Percentiles rank a stretch among this genome's conserved stretches.
phyloP scores from a whole-genome alignment of 2,113 vertebrate species.

The Theropithecus gelada region DNA sequence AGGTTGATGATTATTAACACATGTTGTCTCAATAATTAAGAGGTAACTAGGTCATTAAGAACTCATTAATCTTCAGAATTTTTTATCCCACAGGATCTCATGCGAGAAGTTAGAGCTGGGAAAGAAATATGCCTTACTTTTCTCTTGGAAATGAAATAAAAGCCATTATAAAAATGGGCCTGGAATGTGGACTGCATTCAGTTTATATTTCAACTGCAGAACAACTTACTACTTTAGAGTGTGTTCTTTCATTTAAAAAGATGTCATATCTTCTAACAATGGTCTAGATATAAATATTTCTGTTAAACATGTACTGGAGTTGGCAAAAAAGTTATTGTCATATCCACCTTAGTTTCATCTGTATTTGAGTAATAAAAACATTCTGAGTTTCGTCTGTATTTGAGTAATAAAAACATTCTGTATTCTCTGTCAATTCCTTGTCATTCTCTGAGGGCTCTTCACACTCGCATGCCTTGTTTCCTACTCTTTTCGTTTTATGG shows the following conservation, averaged over 20 bases:
- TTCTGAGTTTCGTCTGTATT: not conserved
- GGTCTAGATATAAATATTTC: not conserved
- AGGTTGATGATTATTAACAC: slow-evolving; percentile 51
- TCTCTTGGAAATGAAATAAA: slow-evolving; percentile 27
- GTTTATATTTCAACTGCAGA: slow-evolving; percentile 37
- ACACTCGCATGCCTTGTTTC: not conserved
- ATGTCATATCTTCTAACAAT: not conserved
- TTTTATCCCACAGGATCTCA: slow-evolving; percentile 39
- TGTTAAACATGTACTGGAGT: not conserved
- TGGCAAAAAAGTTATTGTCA: not conserved
- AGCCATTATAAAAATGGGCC: not conserved
- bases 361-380: not conserved
- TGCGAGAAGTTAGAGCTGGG: not conserved
- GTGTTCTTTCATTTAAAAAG: not conserved
- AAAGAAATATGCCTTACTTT: not conserved
- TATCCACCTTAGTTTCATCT: not conserved
- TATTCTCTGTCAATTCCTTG: not conserved
- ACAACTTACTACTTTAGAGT: not conserved
- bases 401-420: not conserved
- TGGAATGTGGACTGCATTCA: not conserved
- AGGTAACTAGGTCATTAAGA: slow-evolving; percentile 68
- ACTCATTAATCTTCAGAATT: slow-evolving; percentile 65
- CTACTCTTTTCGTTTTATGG: not conserved
- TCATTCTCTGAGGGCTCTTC: not conserved
- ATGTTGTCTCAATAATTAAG: slow-evolving; percentile 64